Base-by-base conservation (phyloP, 2,888 invertebrate species). In the Colostygia pectinataria region DNA sequence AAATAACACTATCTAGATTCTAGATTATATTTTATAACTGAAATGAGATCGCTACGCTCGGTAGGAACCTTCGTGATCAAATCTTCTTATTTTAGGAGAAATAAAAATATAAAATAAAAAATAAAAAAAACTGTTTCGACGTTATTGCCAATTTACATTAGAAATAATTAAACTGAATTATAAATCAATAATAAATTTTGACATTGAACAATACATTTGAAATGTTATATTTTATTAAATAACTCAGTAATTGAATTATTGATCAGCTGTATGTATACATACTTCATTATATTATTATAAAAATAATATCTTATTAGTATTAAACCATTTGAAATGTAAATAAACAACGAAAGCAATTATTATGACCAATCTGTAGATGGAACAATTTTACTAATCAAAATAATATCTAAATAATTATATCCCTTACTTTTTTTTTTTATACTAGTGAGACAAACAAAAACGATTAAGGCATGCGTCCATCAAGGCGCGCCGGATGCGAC, bases 301-400 rank as follows among this genome's bases (percentile, higher is more conserved):
- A 23, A 34, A 4, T 34, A 23, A 34, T 34, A 23, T 9, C 18
- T 9, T n/a, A 23, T 20, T 12, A 12, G 20, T 3, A 23, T 20
- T 12, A 9, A 34, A 20, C 15, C 10, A 38, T 15, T 28, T 25
- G 10, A 28, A 38, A 29, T 23, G 9, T 13, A 12, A 18, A 24
- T 32, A n/a, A n/a, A 40, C 37, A 38, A 32, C 31, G 44, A 44
- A 37, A 39, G 59, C 57, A 59, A 59, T 61, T 57, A 60, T 10
- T 6, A 32, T 33, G 45, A 39, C 38, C 38, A 39, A 45, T 27
- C 13, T 13, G 31, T 37, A 37, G 43, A 27, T 9, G 15, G 24
- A 25, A 25, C 15, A 32, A 23, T 33, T 33, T 42, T 33, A 41
- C 23, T 18, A 18, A 24, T 13, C 7, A 31, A 31, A 23, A 5